phyloP scores from a whole-genome alignment of 2,888 invertebrate genomes.

The Cordylochernes scorpioides region DNA sequence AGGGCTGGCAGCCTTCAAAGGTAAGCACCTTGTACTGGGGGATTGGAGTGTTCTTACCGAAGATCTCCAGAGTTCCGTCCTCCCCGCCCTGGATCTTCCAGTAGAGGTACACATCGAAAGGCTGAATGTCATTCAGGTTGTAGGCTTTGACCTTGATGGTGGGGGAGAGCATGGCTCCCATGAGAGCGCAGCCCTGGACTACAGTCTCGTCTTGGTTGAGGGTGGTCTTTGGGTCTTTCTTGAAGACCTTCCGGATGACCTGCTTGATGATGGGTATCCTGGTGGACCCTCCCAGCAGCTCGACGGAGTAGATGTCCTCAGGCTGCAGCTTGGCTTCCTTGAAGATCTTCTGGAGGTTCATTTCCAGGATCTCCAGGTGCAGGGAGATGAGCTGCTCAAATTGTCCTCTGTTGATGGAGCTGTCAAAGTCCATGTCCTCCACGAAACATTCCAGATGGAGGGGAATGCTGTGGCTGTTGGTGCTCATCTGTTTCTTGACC shows the following conservation, averaged over 20 bases:
- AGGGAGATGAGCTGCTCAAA: too few species aligned
- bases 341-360: too few species aligned
- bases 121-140: too few species aligned
- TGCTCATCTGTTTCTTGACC: slow-evolving; percentile 96
- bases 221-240: slow-evolving; percentile 66
- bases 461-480: slow-evolving; percentile 78
- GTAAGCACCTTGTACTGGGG: too few species aligned
- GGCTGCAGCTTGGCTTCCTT: slow-evolving; percentile 41
- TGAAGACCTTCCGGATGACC: slow-evolving; percentile 27
- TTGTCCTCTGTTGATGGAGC: too few species aligned
- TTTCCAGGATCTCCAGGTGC: too few species aligned
- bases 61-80: too few species aligned
- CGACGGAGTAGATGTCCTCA: slow-evolving; percentile 75
- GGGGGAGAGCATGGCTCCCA: slow-evolving; percentile 16
- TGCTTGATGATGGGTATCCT: slow-evolving; percentile 55
- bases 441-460: slow-evolving; percentile 94
- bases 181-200: slow-evolving; percentile 70
- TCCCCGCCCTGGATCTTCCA: too few species aligned
- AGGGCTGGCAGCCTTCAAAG: too few species aligned
- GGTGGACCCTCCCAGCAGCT: slow-evolving; percentile 82
- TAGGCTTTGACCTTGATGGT: background rate
- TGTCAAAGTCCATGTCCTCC: slow-evolving; percentile 81
- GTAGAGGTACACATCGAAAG: too few species aligned
- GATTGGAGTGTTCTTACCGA: too few species aligned
- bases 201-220: slow-evolving; percentile 89